Base-by-base conservation (phyloP, 64 coral and sea anemone genomes). In the Acropora yongei region DNA sequence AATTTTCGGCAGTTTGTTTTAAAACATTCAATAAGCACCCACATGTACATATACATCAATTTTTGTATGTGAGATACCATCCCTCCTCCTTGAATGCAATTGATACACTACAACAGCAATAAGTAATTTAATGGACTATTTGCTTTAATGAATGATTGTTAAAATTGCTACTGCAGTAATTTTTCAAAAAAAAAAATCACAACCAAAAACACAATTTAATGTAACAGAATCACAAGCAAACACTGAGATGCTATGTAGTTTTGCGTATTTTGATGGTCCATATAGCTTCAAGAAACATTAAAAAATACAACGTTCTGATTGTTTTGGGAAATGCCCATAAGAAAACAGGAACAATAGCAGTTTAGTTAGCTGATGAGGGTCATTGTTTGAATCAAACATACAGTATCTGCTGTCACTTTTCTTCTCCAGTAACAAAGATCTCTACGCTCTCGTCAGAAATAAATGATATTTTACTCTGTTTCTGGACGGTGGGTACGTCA, bases 361-460 rank as follows among this genome's bases (percentile, higher is more conserved):
- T 77, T 46, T 77, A 77, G 45, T 77, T 77, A 47, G 43, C 75
- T 77, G 44, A 47, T 2, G 1, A 77, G 75, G 44, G 44, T 47
- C 75, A 77, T 76, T 76, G 73, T 44, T 77, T 77, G 75, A 46
- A 46, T 47, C 75, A 47, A 14, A 14, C 42, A 47, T 47, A 48
- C 75, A 77, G 75, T 77, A 77, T 48, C 44, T 77, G 75, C 12
- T 47, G 2, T 77, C 44, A 48, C 75, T 77, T 11, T 76, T 76
- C 73, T 42, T 76, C 75, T 77, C 44, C 75, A 77, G 75, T 41
- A 77, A 77, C 75, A 48, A 77, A 77, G 75, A 77, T 77, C 75
- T 77, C 75, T 77, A 77, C 75, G 75, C 75, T 77, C 75, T 77
- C 44, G 75, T 77, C 75, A 77, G 75, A 77, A 77, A 77, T 77